Evolutionary conservation across 2,797 vertebrate species (phyloP), one percentile per base, ranked within the genome.

Genomic region (Synanceia verrucosa): DNA sequence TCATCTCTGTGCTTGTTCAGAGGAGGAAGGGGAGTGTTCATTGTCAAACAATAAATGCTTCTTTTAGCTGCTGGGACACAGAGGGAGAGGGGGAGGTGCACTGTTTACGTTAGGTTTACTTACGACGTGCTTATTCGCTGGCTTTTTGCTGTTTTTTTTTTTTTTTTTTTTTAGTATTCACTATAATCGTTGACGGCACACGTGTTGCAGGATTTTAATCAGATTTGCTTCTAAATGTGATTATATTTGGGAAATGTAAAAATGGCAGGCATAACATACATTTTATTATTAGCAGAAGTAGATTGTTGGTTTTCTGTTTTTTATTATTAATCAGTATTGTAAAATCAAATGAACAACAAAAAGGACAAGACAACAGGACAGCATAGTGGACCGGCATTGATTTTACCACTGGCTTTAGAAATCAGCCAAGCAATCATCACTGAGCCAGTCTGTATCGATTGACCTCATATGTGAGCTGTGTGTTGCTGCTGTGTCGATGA

Each of bases 21-120:
- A 69, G 55, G 43, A 85, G 72, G 65, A 79, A 65, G 64, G 37
- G 46, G 50, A 69, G 19, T 19, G 46, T 47, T 58, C 60, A 70
- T 9, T 56, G 41, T 81, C 48, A 84, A 87, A 69, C 63, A 81
- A 78, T 78, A 79, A 62, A 78, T 43, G 47, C 61, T 60, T 72
- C 62, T 65, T 59, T 75, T 82, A 76, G 34, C 70, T 80, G 52
- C 61, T 48, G 33, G 74, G 59, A 67, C 23, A 61, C 10, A 26
- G 29, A 6, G 4, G 64, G 16, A 37, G 47, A 55, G 37, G 52
- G 13, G 48, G 9, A 0, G 9, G 6, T 56, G 29, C 50, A 24
- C 7, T 74, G 75, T 86, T 84, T 86, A 65, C 48, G 72, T 76
- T 80, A 60, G 58, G 29, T 57, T n/a, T n/a, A n/a, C n/a, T n/a